Base-by-base conservation (phyloP, 1,140 invertebrate genomes). In the Temnothorax nylanderi region DNA sequence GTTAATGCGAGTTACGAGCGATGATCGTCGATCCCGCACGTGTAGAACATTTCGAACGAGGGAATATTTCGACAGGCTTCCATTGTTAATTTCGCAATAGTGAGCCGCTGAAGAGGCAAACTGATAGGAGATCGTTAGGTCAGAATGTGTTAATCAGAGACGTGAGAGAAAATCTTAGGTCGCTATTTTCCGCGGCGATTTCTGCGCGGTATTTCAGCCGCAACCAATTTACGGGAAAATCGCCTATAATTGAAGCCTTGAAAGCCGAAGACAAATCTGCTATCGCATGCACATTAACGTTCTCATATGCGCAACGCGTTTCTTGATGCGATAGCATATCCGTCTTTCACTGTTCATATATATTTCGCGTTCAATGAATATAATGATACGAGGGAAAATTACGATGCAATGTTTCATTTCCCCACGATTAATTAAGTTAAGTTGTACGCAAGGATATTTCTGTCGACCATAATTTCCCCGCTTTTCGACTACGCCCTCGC, bases 371-470 rank as follows among this genome's bases (percentile, higher is more conserved):
- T 18, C n/a, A 18, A 69, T 37, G 47, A 69, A 41, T 54, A 13
- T 41, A 18, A 41, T 58, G n/a, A 58, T 11, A 64, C 21, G 21
- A 62, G 21, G 10, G 26, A 47, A 34, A 78, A 47, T 47, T 65
- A 32, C 1, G 10, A 44, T 16, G 6, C 3, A 3, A 10, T 41
- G 13, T 64, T 32, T 44, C 11, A 44, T 54, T 18, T 18, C 11
- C 21, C 6, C n/a, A 21, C 51, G 41, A 75, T 84, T 84, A 84
- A 75, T 84, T 84, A 44, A 1, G 10, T 34, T 18, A 58, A 81
- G 34, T 71, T 69, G 4, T 7, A 10, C 18, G 37, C 21, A 4
- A 21, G 21, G 37, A 82, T 72, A 41, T 72, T 26, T 34, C 7
- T 34, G 34, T 34, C 11, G 51, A 49, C 7, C 26, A 18, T 74